Conservation (phyloP, 1,140 invertebrate species). For the Berghia stephanieae region DNA sequence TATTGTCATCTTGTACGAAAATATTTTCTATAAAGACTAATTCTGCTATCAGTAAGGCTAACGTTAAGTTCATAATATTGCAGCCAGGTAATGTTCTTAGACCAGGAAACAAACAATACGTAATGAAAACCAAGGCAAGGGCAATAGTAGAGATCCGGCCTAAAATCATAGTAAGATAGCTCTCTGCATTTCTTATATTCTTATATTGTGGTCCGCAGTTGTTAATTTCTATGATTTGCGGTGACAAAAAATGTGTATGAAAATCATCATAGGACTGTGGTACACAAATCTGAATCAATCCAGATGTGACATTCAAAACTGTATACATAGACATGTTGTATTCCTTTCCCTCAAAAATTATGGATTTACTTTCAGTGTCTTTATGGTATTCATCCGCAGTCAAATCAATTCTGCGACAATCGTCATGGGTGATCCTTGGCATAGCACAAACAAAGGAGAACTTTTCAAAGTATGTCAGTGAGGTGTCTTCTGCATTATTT, state of each 20-base stretch:
- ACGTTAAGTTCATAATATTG: constrained; percentile 69
- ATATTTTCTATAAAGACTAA: constrained; percentile 65
- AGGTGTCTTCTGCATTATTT: constrained; percentile 34
- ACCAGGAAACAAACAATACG: constrained; percentile 68
- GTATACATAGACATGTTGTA: constrained; percentile 48
- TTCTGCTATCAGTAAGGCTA: constrained; percentile 68
- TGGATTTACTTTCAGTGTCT: constrained; percentile 37
- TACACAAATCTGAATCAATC: constrained; percentile 48
- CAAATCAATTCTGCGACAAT: constrained; percentile 65
- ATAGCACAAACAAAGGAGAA: constrained; percentile 52
- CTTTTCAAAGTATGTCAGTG: constrained; percentile 32
- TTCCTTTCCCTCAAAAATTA: constrained; percentile 41
- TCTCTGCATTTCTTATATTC: constrained; percentile 42
- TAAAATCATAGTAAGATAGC: constrained; percentile 51
- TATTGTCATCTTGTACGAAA: constrained; percentile 33
- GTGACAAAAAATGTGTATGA: neutral
- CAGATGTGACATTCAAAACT: constrained; percentile 39
- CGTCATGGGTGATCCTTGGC: constrained; percentile 49
- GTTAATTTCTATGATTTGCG: neutral
- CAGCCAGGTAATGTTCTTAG: constrained; percentile 70
- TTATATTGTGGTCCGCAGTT: constrained; percentile 29
- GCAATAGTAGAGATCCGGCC: constrained; percentile 56
- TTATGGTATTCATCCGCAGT: constrained; percentile 63
- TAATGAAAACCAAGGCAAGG: constrained; percentile 58
- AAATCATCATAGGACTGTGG: constrained; percentile 36